phyloP scores from a whole-genome alignment of 1,140 invertebrate genomes.

The Camponotus vicinus region DNA sequence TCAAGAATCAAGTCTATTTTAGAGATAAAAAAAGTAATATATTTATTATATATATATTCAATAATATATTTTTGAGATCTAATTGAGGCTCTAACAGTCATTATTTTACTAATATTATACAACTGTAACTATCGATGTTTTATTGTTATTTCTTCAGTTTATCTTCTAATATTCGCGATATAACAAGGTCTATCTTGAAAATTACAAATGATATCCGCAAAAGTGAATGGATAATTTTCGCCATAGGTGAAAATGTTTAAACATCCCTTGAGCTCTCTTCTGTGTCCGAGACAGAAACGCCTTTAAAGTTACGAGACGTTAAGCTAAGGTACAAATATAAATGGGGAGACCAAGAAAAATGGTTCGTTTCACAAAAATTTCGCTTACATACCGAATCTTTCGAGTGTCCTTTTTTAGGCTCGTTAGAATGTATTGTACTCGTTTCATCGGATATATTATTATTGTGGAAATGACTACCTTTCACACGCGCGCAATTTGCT shows the following conservation, averaged over 20 bases:
- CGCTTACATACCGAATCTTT: background rate
- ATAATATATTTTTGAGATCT: background rate
- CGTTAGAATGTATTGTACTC: conserved; percentile 31
- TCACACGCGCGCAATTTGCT: background rate
- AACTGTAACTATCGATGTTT: background rate
- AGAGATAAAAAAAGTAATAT: background rate
- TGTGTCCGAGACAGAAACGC: conserved; percentile 45
- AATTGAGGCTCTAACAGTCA: conserved; percentile 2
- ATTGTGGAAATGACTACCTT: conserved; percentile 17
- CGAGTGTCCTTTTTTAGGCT: conserved; percentile 14
- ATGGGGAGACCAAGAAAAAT: conserved; percentile 58
- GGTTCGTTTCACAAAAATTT: conserved; percentile 32
- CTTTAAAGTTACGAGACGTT: conserved; percentile 28
- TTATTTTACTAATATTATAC: conserved; percentile 2
- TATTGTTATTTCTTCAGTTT: background rate
- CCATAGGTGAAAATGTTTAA: conserved; percentile 8
- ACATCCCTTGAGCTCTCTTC: conserved; percentile 40
- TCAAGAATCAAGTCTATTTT: background rate
- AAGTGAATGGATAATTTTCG: background rate
- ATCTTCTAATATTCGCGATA: conserved; percentile 11
- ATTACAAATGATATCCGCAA: background rate
- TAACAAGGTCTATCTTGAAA: background rate
- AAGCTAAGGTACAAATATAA: conserved; percentile 2
- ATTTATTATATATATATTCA: background rate
- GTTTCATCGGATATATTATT: conserved; percentile 43